A percentile compares a stretch with the other conserved stretches of the same genome.
Conservation (phyloP, 2,113 vertebrate species). For the Rhynchomys soricoides region DNA sequence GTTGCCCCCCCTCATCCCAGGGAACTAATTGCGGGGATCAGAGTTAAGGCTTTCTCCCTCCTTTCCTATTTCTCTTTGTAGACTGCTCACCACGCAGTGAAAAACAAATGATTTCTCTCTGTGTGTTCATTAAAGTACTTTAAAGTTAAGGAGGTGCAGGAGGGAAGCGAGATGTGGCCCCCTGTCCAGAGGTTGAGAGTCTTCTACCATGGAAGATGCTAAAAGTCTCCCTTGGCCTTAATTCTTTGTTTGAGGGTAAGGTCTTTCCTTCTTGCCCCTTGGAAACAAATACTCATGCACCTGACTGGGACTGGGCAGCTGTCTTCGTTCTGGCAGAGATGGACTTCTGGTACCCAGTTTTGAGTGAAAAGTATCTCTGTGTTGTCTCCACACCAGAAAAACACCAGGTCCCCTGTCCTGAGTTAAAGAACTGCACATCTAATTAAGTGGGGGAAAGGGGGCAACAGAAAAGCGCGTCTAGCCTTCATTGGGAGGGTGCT, state of each 20-base stretch:
- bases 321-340: not conserved
- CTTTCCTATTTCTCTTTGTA: conserved; percentile 84
- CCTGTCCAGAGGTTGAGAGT: conserved; percentile 51
- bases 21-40: conserved; percentile 90
- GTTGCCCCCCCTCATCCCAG: conserved; percentile 86
- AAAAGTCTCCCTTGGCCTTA: conserved; percentile 29
- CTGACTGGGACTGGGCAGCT: conserved; percentile 51
- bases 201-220: conserved; percentile 33
- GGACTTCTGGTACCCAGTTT: conserved; percentile 5
- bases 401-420: not conserved
- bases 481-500: not conserved
- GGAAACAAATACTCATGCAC: conserved; percentile 64
- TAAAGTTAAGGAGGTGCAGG: conserved; percentile 86
- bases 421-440: conserved; percentile 6
- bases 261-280: conserved; percentile 42
- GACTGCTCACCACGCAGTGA: conserved; percentile 84
- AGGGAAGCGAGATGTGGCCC: conserved; percentile 57
- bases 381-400: conserved; percentile 1
- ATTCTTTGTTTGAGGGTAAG: conserved; percentile 75
- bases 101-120: conserved; percentile 85
- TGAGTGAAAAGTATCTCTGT: not conserved
- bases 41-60: conserved; percentile 88
- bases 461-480: not conserved
- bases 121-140: conserved; percentile 88
- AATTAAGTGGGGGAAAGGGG: conserved; percentile 8